Conservation (phyloP, 1,140 invertebrate species). For the Drosophila ficusphila region DNA sequence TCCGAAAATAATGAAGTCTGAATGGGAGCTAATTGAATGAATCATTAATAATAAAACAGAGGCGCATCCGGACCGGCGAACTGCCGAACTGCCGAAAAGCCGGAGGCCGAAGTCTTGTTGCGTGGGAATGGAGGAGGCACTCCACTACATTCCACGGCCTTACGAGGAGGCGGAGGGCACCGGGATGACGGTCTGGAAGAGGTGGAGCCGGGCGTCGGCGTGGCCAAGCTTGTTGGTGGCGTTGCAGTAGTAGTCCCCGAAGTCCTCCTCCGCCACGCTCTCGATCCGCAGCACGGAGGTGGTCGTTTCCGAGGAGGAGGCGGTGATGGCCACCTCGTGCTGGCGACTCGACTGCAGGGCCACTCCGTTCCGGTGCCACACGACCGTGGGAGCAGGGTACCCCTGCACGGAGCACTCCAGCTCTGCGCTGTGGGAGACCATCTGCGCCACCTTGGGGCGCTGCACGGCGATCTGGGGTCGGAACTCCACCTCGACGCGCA, state of each 20-base stretch:
- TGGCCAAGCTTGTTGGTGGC: constrained; percentile 91
- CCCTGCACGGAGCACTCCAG: constrained; percentile 92
- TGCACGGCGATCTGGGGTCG: constrained; percentile 90
- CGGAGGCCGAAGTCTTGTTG: constrained; percentile 56
- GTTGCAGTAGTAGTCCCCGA: constrained; percentile 90
- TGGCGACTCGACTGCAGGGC: constrained; percentile 90
- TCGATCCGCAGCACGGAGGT: constrained; percentile 91
- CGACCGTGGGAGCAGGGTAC: constrained; percentile 91
- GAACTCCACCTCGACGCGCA: constrained; percentile 93
- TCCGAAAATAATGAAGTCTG: constrained; percentile 49
- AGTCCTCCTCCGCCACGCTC: constrained; percentile 91
- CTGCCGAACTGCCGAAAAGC: constrained; percentile 72
- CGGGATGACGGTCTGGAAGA: constrained; percentile 85
- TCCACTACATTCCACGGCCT: not conserved
- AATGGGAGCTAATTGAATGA: constrained; percentile 80
- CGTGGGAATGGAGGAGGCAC: constrained; percentile 21
- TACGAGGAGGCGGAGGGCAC: constrained; percentile 59
- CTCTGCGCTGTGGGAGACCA: constrained; percentile 91
- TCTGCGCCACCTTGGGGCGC: constrained; percentile 89
- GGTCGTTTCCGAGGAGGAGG: constrained; percentile 91
- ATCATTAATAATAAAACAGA: constrained; percentile 72
- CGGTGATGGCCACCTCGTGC: constrained; percentile 90
- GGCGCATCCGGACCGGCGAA: constrained; percentile 64
- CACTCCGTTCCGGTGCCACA: constrained; percentile 90
- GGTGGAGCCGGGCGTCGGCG: constrained; percentile 87